Evolutionary conservation across 1,140 invertebrate species (phyloP).

Genomic region (Drosophila ficusphila): DNA sequence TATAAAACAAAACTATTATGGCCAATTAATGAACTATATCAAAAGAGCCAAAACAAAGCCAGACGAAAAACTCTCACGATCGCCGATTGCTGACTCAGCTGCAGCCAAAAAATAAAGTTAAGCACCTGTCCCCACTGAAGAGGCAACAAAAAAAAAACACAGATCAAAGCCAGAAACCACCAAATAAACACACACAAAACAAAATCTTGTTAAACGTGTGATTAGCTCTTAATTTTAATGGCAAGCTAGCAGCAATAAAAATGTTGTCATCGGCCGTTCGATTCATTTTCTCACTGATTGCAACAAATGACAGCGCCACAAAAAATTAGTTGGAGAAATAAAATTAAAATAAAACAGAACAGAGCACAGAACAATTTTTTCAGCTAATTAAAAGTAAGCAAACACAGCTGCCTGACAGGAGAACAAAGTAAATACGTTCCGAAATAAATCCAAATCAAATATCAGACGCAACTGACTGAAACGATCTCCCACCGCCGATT

Average conservation of each 20-base stretch:
- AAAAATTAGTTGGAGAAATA: conserved; percentile 43
- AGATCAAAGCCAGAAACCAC: conserved; percentile 30
- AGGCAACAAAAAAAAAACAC: conserved; percentile 10
- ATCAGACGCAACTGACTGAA: conserved; percentile 44
- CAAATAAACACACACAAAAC: conserved; percentile 34
- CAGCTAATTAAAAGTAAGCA: conserved; percentile 65
- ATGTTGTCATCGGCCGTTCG: conserved; percentile 36
- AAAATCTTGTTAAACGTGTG: conserved; percentile 51
- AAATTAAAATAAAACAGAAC: conserved; percentile 27
- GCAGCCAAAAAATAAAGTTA: conserved; percentile 23
- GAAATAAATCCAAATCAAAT: conserved; percentile 74
- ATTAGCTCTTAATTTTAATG: conserved; percentile 63
- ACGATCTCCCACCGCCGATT: conserved; percentile 46
- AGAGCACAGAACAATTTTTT: conserved; percentile 36
- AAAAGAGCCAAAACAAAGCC: conserved; percentile 30
- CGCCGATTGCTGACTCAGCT: conserved; percentile 60
- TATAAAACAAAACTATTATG: conserved; percentile 46
- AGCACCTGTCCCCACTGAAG: conserved; percentile 34
- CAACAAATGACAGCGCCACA: conserved; percentile 65
- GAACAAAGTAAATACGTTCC: conserved; percentile 5
- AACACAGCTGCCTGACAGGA: conserved; percentile 40
- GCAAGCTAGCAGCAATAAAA: conserved; percentile 36
- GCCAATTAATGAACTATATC: conserved; percentile 42
- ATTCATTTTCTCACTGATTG: conserved; percentile 75
- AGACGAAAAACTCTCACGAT: conserved; percentile 70